Base-by-base conservation (phyloP, 1,140 invertebrate genomes). In the Cydia pomonella region DNA sequence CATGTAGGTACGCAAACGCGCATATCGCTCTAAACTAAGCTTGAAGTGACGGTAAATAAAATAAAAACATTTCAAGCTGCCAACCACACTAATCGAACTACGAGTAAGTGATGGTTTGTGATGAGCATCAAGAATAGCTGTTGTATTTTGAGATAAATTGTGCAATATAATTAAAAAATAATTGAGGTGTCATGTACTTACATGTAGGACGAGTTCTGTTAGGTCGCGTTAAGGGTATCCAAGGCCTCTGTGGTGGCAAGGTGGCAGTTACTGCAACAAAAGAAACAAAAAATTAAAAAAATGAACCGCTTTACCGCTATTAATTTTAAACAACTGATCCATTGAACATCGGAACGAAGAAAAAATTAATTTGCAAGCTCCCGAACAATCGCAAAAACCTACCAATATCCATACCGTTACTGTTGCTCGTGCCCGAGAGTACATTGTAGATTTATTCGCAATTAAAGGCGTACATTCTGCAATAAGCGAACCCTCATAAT, bases 151-250 rank as follows among this genome's bases (percentile, higher is more conserved):
- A 23, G 21, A 59, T 23, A 9, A 59, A 59, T 23, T 59, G 16
- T 12, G 21, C 7, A 21, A 59, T 53, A 18, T n/a, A 53, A 21
- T 59, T 59, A 59, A 41, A 33, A 38, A 73, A 47, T 73, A 64
- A 76, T 29, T 71, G 21, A 59, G 10, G 38, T 75, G 3, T 25
- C 74, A 29, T 75, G 72, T 90, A 97, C 97, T 97, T 94, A 97
- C 97, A 98, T 85, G 97, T 96, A 80, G 97, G 97, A 93, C 96
- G 95, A 84, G 95, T 96, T 93, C 96, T 95, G 85, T 97, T 97
- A 62, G 97, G 97, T 91, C 97, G 95, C 64, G 96, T 97, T 82
- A 98, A 94, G 71, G 97, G 97, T 87, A 99, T 97, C 98, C 98
- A 99, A 88, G 97, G 98, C 92, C 98, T 95, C 86, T 97, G 97